Evolutionary conservation across 2,113 vertebrate genomes (phyloP).

Genomic region (Clarias magur): DNA sequence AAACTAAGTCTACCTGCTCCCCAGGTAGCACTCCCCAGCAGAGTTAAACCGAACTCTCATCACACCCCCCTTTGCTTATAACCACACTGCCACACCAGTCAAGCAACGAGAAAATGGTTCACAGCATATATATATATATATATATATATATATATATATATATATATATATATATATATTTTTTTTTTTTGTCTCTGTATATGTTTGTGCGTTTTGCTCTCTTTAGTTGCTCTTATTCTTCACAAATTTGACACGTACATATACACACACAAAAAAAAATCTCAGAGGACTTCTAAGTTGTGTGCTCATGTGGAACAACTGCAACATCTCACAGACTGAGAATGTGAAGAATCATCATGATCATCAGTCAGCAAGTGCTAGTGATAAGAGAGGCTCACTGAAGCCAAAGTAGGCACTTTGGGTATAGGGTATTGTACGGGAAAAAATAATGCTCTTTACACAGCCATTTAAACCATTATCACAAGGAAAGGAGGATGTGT

Average conservation of each 20-base stretch:
- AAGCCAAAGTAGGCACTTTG: constrained; percentile 29
- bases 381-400: constrained; percentile 22
- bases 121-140: background rate
- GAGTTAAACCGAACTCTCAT: constrained; percentile 48
- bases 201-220: background rate
- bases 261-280: constrained; percentile 24
- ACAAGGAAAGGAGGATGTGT: constrained; percentile 15
- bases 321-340: constrained; percentile 5
- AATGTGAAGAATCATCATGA: constrained; percentile 25
- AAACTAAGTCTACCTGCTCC: constrained; percentile 52
- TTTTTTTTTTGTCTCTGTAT: too few relatives aligned
- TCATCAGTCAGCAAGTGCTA: constrained; percentile 13
- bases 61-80: constrained; percentile 39
- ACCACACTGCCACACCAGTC: constrained; percentile 34
- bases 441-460: background rate
- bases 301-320: constrained; percentile 17
- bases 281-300: constrained; percentile 5
- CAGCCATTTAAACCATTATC: constrained; percentile 12
- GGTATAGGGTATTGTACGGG: background rate
- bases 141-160: too few relatives aligned
- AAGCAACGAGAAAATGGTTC: constrained; percentile 43
- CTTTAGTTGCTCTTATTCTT: constrained; percentile 13
- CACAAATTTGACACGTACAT: constrained; percentile 11
- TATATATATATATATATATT: too few relatives aligned
- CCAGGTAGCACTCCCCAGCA: constrained; percentile 49